Evolutionary conservation across 2,113 vertebrate species (phyloP).

Genomic region (Bufo gargarizans): DNA sequence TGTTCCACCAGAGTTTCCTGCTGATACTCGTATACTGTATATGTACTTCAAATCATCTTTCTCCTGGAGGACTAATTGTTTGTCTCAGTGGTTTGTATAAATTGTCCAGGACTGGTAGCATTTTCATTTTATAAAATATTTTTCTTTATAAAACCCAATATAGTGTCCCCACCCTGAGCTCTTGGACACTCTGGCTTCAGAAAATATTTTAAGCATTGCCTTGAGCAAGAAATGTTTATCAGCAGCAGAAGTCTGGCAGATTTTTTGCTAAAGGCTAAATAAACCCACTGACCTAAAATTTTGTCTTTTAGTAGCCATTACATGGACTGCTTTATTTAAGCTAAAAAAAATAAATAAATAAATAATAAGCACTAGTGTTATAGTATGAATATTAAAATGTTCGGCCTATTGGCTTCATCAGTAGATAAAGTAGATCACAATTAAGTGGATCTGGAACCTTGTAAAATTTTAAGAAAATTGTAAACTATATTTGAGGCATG

Average conservation of each 20-base stretch:
- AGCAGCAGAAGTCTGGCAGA: neutral
- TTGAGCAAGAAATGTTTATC: neutral
- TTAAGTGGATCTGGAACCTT: no score
- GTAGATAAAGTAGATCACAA: neutral
- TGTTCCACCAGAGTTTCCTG: no score
- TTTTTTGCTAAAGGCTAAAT: constrained; percentile 23
- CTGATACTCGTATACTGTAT: no score
- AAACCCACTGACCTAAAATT: constrained; percentile 30
- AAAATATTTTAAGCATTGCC: neutral
- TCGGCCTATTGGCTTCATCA: neutral
- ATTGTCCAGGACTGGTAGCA: neutral
- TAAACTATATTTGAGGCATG: neutral
- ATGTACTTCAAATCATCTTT: no score
- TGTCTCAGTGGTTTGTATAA: no score
- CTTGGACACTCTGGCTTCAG: neutral
- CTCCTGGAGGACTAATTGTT: no score
- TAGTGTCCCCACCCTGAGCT: neutral
- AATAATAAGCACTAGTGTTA: neutral
- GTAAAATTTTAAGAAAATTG: neutral
- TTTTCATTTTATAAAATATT: neutral
- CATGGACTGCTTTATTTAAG: neutral
- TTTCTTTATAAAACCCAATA: neutral
- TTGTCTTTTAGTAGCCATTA: neutral
- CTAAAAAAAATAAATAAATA: no score
- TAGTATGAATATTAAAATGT: neutral